These are phyloP conservation scores for Pocillopora grandis DNA, from an alignment of 92 coral and sea anemone genomes.

Conservation along the genomic window DNA sequence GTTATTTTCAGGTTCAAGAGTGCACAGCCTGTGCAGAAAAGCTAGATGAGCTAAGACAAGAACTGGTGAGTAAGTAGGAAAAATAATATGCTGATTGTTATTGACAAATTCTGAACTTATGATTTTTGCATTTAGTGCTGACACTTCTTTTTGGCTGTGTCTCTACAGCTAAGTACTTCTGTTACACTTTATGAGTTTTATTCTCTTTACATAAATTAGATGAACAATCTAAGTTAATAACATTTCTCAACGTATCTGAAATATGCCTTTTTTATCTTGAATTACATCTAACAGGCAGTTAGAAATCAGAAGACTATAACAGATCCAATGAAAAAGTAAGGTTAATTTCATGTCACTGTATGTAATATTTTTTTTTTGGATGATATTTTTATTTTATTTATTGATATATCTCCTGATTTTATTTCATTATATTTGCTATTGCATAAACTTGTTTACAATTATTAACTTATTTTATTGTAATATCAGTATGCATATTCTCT, in stretches of 20 bases:
- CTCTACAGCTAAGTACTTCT: background rate
- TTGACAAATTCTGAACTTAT: background rate
- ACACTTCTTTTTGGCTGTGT: background rate
- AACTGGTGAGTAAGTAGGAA: constrained; percentile 50
- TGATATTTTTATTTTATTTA: too few species aligned
- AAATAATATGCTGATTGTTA: too few species aligned
- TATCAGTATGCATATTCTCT: too few species aligned
- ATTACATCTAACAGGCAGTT: constrained; percentile 38
- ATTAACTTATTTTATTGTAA: too few species aligned
- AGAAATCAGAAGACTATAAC: constrained; percentile 80
- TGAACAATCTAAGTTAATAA: too few species aligned
- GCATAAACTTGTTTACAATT: background rate
- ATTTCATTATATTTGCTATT: background rate
- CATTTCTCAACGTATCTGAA: too few species aligned
- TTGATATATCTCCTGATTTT: background rate
- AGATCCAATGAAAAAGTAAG: constrained; percentile 95
- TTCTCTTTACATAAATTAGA: too few species aligned
- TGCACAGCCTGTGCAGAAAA: constrained; percentile 46
- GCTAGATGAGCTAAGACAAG: constrained; percentile 80
- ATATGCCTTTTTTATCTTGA: background rate
- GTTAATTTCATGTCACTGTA: background rate
- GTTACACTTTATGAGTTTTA: background rate
- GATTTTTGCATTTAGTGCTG: background rate
- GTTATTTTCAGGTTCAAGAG: constrained; percentile 61
- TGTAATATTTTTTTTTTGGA: background rate